Evolutionary conservation across 2,113 vertebrate genomes (phyloP).

Genomic region (Boleophthalmus pectinirostris): DNA sequence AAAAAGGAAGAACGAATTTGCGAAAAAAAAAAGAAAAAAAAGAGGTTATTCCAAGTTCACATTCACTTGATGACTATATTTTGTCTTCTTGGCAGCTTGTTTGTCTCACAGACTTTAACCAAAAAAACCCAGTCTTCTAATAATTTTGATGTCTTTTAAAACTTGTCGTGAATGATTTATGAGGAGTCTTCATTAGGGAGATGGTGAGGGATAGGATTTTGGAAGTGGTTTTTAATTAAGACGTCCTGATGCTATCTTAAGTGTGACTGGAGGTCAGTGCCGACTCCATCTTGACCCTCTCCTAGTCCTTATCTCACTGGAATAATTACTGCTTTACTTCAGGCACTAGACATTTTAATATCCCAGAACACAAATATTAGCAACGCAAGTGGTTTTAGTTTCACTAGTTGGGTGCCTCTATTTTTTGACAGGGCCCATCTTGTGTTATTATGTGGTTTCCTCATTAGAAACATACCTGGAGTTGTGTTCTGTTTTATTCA

Average conservation of each 20-base stretch:
- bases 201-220: neutral
- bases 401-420: neutral
- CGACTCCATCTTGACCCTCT: neutral
- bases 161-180: slow-evolving; percentile 42
- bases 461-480: too few species aligned
- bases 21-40: slow-evolving; percentile 16
- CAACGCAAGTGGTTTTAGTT: neutral
- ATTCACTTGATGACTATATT: slow-evolving; percentile 37
- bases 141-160: slow-evolving; percentile 27
- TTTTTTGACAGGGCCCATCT: too few species aligned
- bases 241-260: slow-evolving; percentile 20
- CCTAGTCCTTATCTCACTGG: slow-evolving; percentile 1
- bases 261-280: slow-evolving; percentile 12
- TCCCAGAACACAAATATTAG: neutral
- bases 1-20: neutral
- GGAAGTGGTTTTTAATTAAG: slow-evolving; percentile 41
- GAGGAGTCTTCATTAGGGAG: slow-evolving; percentile 26
- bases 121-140: slow-evolving; percentile 6
- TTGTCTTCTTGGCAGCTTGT: slow-evolving; percentile 39
- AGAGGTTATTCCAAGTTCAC: slow-evolving; percentile 61
- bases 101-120: slow-evolving; percentile 33
- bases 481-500: too few species aligned
- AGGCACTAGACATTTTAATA: neutral
- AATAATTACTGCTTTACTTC: neutral
- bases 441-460: too few species aligned